A percentile compares a stretch with the other conserved stretches of the same genome.
Conservation (phyloP, 2,113 vertebrate species). For the Dicentrarchus labrax region DNA sequence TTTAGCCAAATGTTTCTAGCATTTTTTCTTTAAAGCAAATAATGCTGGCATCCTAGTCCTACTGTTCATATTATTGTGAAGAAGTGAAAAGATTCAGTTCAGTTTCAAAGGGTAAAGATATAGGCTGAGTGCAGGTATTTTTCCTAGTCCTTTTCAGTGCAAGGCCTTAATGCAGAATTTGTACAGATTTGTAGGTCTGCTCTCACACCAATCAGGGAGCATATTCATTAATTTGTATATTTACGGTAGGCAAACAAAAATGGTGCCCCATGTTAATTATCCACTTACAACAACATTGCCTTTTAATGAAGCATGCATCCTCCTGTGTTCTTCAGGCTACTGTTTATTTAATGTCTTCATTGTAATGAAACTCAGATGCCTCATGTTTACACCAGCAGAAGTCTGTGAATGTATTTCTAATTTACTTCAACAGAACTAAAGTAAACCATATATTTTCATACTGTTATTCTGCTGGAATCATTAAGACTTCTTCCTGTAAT, state of each 20-base stretch:
- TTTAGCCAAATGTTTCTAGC: not conserved
- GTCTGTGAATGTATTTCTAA: constrained; percentile 80
- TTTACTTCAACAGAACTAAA: constrained; percentile 82
- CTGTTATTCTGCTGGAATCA: constrained; percentile 38
- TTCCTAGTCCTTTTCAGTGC: not conserved
- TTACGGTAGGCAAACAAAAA: constrained; percentile 72
- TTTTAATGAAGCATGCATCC: constrained; percentile 89
- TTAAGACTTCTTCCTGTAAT: constrained; percentile 48
- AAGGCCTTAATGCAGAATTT: not conserved
- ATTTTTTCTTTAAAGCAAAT: not conserved
- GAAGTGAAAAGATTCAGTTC: not conserved
- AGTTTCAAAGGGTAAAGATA: not conserved
- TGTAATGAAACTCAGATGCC: constrained; percentile 92
- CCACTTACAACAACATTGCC: constrained; percentile 82
- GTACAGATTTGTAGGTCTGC: constrained; percentile 51
- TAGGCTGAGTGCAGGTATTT: not conserved
- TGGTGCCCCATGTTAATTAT: constrained; percentile 71
- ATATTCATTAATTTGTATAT: constrained; percentile 81
- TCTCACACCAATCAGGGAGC: constrained; percentile 58
- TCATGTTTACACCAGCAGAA: constrained; percentile 86
- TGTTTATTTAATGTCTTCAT: constrained; percentile 92
- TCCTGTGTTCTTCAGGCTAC: constrained; percentile 87
- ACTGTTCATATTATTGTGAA: not conserved
- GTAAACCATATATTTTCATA: constrained; percentile 40
- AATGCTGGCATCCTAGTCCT: not conserved